phyloP scores from a whole-genome alignment of 2,888 invertebrate genomes.

The Agriopis marginaria region DNA sequence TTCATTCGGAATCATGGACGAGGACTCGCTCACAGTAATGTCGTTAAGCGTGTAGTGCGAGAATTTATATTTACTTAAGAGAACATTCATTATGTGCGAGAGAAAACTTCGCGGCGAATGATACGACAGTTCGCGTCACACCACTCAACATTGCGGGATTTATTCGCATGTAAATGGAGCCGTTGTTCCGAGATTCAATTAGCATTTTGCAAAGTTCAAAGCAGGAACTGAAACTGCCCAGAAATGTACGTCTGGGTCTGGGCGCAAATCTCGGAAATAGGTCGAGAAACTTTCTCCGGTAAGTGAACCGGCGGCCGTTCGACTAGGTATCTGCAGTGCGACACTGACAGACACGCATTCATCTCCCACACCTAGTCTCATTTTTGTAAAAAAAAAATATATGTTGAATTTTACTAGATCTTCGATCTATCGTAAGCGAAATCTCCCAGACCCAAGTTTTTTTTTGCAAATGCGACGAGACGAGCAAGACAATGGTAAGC shows the following conservation, averaged over 20 bases:
- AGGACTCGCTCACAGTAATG: conserved; percentile 45
- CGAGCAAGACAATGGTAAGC: too few relatives aligned
- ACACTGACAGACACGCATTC: conserved; percentile 64
- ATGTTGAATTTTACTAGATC: neutral
- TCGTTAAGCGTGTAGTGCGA: conserved; percentile 45
- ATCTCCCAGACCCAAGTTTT: too few relatives aligned
- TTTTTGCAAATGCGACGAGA: too few relatives aligned
- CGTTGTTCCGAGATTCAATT: conserved; percentile 37
- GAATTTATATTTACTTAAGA: conserved; percentile 44
- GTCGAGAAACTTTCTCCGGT: conserved; percentile 64
- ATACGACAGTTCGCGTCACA: conserved; percentile 38
- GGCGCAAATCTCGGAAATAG: conserved; percentile 56
- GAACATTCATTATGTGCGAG: conserved; percentile 39
- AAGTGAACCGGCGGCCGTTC: conserved; percentile 51
- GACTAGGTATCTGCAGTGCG: conserved; percentile 77
- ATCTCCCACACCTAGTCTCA: conserved; percentile 60
- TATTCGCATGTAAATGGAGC: conserved; percentile 30
- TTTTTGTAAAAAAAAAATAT: conserved; percentile 30
- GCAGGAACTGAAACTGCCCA: conserved; percentile 30
- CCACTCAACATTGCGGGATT: conserved; percentile 33
- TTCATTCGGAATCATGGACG: conserved; percentile 55
- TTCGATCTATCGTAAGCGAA: neutral
- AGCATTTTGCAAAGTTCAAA: conserved; percentile 35
- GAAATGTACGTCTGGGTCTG: conserved; percentile 42
- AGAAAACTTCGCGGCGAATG: conserved; percentile 36